A percentile compares a stretch with the other conserved stretches of the same genome.
These are phyloP conservation scores for Babyrousa celebensis DNA, from an alignment of 2,797 vertebrate genomes.

Conservation along the genomic window DNA sequence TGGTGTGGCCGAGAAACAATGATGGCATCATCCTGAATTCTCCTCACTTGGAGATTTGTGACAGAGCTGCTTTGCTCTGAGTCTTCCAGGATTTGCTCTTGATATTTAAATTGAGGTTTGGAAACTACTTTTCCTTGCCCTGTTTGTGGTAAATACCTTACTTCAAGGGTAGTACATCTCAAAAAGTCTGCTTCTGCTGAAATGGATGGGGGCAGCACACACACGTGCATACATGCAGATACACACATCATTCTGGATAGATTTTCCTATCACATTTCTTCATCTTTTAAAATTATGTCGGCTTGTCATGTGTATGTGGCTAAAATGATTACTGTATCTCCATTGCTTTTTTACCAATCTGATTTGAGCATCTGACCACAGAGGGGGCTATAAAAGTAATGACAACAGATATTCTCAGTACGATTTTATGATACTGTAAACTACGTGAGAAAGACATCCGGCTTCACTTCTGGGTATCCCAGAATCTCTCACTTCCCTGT, in stretches of 20 bases:
- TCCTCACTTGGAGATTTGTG: background rate
- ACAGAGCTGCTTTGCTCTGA: background rate
- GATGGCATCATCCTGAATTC: background rate
- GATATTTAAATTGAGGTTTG: constrained; percentile 67
- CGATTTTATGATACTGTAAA: background rate
- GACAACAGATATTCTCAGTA: background rate
- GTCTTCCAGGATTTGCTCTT: constrained; percentile 37
- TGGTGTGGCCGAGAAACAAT: background rate
- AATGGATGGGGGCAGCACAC: background rate
- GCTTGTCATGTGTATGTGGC: background rate
- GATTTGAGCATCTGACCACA: background rate
- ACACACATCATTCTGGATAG: background rate
- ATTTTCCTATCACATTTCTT: background rate
- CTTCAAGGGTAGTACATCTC: background rate
- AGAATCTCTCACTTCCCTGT: background rate
- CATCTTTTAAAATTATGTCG: constrained; percentile 20
- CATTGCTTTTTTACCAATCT: background rate
- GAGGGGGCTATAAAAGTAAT: background rate
- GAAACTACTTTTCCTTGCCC: constrained; percentile 25
- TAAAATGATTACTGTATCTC: constrained; percentile 20
- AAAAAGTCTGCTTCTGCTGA: background rate
- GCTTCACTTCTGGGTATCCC: background rate
- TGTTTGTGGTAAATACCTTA: background rate
- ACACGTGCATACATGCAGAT: background rate
- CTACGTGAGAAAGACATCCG: background rate